Evolutionary conservation across 2,113 vertebrate genomes (phyloP), one percentile per base, ranked within the genome.

Genomic region (Trinectes maculatus): DNA sequence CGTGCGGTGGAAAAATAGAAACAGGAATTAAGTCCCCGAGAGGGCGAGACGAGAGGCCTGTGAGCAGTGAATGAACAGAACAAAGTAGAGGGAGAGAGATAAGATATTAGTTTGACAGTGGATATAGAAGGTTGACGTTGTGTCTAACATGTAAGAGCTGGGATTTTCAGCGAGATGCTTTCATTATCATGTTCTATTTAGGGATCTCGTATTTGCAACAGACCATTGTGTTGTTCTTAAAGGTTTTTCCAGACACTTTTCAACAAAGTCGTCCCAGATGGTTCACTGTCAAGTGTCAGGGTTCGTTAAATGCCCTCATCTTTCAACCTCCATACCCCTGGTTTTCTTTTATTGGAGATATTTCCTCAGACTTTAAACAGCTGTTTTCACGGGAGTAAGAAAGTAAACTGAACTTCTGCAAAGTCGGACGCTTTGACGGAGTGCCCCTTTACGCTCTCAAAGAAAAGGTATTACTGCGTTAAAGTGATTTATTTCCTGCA

Each of bases 1-100:
- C 2, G 6, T 39, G 67, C 71, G 47, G 64, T 70, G 71, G 76
- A 68, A 78, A 82, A 82, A 85, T 71, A 84, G 81, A 84, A 73
- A 64, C 26, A 31, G 56, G 49, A 69, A 59, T 74, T 56, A 79
- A 77, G 64, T 47, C 22, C 21, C 24, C 24, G 47, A 48, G 56
- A 46, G 25, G 26, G 22, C 39, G 33, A 49, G 18, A 52, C 40
- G 1, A 3, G 28, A 33, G 22, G 28, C 44, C 61, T 60, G 66
- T 29, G 34, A 18, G 13, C 3, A 13, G 31, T 7, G 47, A 33
- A 60, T 9, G 39, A 51, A 25, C 36, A 2, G 18, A 47, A 55
- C 22, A n/a, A 25, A 28, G 24, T 39, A 18, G n/a, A 53, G 22
- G 2, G 2, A 18, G 7, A 42, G 16, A 16, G 46, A 47, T 12